A percentile compares a stretch with the other conserved stretches of the same genome.
Evolutionary conservation across 2,113 vertebrate species (phyloP).

Genomic region (Capreolus pygargus): DNA sequence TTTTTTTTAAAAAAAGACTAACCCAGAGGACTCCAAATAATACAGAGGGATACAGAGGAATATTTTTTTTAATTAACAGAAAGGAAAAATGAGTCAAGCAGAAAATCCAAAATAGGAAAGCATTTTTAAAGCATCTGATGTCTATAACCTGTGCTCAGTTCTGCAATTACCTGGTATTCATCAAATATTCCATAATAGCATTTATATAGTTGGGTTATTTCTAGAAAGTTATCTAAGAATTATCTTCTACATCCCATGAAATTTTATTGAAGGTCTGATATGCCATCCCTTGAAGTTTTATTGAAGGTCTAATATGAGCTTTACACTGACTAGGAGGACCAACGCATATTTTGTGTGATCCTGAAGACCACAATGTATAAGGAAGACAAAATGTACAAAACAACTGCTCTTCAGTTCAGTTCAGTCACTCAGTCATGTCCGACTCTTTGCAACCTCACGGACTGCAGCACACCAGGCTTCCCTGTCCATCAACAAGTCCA

Average conservation of each 20-base stretch:
- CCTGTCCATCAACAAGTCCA: background rate
- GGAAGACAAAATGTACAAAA: background rate
- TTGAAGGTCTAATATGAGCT: background rate
- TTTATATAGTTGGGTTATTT: background rate
- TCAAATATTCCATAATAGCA: background rate
- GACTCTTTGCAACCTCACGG: background rate
- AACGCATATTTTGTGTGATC: background rate
- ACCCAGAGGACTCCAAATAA: background rate
- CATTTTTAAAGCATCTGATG: background rate
- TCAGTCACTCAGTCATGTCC: accelerated
- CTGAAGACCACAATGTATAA: background rate
- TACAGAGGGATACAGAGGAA: background rate
- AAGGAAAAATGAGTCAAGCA: background rate
- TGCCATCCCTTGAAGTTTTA: background rate
- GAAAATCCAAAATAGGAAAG: background rate
- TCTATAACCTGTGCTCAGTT: background rate
- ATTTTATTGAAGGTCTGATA: background rate
- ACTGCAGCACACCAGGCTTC: background rate
- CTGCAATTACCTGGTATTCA: background rate
- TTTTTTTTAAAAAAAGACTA: background rate
- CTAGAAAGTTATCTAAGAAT: background rate
- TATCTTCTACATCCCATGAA: background rate
- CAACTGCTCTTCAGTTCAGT: background rate
- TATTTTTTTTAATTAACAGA: slow-evolving; percentile 2
- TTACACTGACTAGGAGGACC: background rate